A percentile compares a stretch with the other conserved stretches of the same genome.
These are phyloP conservation scores for Actinemys pallida DNA, from an alignment of 2,113 vertebrate genomes.

Conservation along the genomic window DNA sequence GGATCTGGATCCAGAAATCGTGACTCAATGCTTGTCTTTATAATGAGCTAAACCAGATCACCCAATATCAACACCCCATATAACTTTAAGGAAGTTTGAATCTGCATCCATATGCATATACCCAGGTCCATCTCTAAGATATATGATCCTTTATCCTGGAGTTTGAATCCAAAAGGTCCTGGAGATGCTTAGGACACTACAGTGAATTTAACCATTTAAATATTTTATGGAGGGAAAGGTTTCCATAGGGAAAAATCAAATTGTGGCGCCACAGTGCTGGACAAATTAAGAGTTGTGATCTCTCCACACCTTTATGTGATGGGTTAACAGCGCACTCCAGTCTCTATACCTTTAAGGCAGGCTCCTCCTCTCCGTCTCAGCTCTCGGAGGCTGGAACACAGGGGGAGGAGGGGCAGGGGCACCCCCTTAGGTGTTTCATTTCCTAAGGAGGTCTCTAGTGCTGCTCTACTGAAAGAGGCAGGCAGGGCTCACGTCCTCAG, in stretches of 20 bases:
- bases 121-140: not conserved
- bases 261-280: not conserved
- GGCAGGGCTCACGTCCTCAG: not conserved
- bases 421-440: constrained; percentile 72
- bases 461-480: not conserved
- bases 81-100: not conserved
- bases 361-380: constrained; percentile 69
- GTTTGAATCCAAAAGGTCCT: not conserved
- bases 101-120: not conserved
- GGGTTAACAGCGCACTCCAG: not conserved
- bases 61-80: not conserved
- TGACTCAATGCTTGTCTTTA: not conserved
- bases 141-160: not conserved
- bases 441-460: constrained; percentile 15
- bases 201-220: not conserved
- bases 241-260: not conserved
- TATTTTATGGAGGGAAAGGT: not conserved
- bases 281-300: not conserved
- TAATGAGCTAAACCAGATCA: not conserved
- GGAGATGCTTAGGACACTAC: not conserved
- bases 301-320: not conserved
- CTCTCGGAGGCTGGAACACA: not conserved
- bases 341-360: constrained; percentile 66
- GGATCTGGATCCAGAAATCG: not conserved
- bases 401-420: not conserved